A percentile compares a stretch with the other conserved stretches of the same genome.
Conservation (phyloP, 30 jellyfish, hydroid and myxozoan genomes). For the Aurelia aurita region DNA sequence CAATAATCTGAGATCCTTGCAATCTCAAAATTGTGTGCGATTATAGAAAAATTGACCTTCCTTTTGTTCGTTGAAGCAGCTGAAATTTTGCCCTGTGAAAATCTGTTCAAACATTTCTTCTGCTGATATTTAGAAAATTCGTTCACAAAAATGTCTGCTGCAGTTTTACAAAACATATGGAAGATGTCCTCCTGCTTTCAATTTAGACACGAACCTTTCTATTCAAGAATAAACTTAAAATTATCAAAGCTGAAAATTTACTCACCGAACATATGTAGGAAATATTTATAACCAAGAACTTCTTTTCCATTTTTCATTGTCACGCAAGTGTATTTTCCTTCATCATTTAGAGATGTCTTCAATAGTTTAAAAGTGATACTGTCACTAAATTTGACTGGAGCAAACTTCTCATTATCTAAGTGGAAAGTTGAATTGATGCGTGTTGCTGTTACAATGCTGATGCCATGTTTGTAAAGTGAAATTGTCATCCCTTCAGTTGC, state of each 20-base stretch:
- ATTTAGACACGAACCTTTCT: no score
- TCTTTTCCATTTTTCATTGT: neutral
- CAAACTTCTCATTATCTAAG: constrained; percentile 12
- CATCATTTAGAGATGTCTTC: constrained; percentile 10
- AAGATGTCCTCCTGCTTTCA: no score
- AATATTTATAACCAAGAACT: constrained; percentile 20
- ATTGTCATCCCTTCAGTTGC: neutral
- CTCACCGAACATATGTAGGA: constrained; percentile 39
- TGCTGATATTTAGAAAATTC: no score
- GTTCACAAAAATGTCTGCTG: no score
- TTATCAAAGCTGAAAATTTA: no score
- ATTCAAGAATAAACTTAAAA: no score
- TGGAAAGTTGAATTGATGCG: neutral
- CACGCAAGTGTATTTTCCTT: constrained; percentile 49
- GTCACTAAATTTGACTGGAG: neutral
- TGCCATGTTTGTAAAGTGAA: neutral
- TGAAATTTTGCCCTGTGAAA: neutral
- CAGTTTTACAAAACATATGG: no score
- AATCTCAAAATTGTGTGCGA: no score
- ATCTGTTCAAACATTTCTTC: no score
- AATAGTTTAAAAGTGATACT: neutral
- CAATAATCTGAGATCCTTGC: neutral
- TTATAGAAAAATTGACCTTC: no score
- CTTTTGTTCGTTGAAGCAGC: no score
- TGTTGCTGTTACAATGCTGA: neutral